phyloP scores from a whole-genome alignment of 2,888 invertebrate genomes.

The Zygothrica quintamaculata region DNA sequence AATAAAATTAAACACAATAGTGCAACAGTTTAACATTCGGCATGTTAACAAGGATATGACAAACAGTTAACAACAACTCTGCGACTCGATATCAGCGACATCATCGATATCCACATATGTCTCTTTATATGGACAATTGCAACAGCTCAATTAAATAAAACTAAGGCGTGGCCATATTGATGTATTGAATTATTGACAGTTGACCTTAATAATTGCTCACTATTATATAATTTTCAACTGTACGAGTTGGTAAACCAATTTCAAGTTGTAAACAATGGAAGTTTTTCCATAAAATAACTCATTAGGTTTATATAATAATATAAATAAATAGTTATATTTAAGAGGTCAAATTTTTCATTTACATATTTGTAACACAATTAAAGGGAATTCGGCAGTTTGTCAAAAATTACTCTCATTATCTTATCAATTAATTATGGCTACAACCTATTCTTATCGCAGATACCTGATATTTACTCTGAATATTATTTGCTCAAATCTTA shows the following conservation, averaged over 20 bases:
- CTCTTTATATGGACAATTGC: slow-evolving; percentile 20
- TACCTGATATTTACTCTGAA: slow-evolving; percentile 58
- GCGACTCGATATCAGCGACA: slow-evolving; percentile 51
- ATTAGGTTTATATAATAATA: too few relatives aligned
- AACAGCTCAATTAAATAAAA: slow-evolving; percentile 60
- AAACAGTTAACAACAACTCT: slow-evolving; percentile 46
- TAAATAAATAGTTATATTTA: too few relatives aligned
- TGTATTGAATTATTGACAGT: slow-evolving; percentile 57
- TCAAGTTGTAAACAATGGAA: background rate
- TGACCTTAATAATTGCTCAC: slow-evolving; percentile 27
- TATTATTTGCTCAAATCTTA: slow-evolving; percentile 47
- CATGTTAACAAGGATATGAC: slow-evolving; percentile 66
- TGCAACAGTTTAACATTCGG: slow-evolving; percentile 26
- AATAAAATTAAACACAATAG: slow-evolving; percentile 28
- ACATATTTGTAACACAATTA: background rate
- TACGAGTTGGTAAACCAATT: background rate
- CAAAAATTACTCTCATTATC: slow-evolving; percentile 10
- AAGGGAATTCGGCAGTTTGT: slow-evolving; percentile 1
- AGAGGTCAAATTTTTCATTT: slow-evolving; percentile 1
- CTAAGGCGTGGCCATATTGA: slow-evolving; percentile 31
- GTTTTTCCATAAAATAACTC: too few relatives aligned
- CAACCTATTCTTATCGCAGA: slow-evolving; percentile 49
- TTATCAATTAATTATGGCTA: slow-evolving; percentile 52
- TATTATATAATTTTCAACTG: background rate
- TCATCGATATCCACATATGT: background rate